Percentiles rank a stretch among this genome's conserved stretches.
Evolutionary conservation across 2,888 invertebrate species (phyloP).

Genomic region (Alviniconcha strummeri): DNA sequence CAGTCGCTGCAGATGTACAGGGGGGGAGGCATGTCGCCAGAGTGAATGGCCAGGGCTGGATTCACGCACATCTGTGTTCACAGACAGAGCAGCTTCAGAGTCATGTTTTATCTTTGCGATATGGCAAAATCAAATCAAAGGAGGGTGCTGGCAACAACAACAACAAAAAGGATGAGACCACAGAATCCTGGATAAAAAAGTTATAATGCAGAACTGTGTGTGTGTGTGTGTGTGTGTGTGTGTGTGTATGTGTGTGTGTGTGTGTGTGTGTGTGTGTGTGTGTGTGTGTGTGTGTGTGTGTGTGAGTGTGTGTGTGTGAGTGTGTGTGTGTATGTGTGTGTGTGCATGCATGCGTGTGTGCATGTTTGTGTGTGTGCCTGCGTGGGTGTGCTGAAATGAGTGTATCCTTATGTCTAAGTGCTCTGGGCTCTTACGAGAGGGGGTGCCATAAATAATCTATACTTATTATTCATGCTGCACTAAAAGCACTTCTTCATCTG

Average conservation of each 20-base stretch:
- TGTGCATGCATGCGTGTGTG: neutral
- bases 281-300: neutral
- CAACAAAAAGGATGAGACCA: neutral
- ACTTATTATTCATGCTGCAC: too few species aligned
- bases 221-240: neutral
- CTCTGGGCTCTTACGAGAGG: neutral
- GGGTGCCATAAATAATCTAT: neutral
- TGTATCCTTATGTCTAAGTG: neutral
- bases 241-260: neutral
- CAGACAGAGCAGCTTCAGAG: neutral
- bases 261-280: neutral
- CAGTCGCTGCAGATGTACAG: slow-evolving; percentile 97
- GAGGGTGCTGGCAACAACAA: neutral
- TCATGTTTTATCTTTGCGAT: too few species aligned
- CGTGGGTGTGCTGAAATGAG: neutral
- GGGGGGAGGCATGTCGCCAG: slow-evolving; percentile 86
- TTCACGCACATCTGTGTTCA: slow-evolving; percentile 85
- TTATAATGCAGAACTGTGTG: neutral
- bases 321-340: neutral
- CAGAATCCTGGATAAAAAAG: neutral
- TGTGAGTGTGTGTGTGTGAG: neutral
- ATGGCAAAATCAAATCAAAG: too few species aligned
- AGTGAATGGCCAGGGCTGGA: slow-evolving; percentile 69
- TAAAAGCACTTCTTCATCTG: too few species aligned
- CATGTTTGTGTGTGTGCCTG: neutral